Evolutionary conservation across 2,113 vertebrate genomes (phyloP), one percentile per base, ranked within the genome.

Genomic region (Pampusana beccarii): DNA sequence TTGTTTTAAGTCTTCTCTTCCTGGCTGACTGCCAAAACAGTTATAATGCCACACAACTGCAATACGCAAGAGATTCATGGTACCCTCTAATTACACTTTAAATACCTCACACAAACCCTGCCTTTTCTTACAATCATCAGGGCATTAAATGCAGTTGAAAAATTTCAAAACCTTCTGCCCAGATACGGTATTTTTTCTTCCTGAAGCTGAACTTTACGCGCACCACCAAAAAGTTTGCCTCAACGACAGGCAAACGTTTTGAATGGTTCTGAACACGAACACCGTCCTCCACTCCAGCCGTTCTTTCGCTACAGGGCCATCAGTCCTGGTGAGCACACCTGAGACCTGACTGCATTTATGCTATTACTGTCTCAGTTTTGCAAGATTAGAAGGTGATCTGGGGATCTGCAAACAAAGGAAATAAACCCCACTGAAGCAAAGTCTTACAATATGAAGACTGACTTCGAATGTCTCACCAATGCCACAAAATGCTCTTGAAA

Each of bases 11-110:
- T 33, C 54, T 42, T 60, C 75, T 84, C 62, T 82, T 86, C 51
- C 46, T 92, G 88, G 90, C 56, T 92, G 74, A 38, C 81, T 91
- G 88, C 88, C 94, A 90, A 56, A 88, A 62, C 33, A 78, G 90
- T 93, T 92, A 73, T n/a, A 93, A 93, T 23, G n/a, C 92, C 48
- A 61, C 10, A 95, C 86, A 93, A 84, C 0, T 90, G 79, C 84
- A 92, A 90, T 66, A 80, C 74, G 69, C 81, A 83, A 88, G 88
- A 82, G 87, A 86, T 42, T 78, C 72, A 60, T 6, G 67, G 75
- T 66, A 90, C 56, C 82, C 85, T 78, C 60, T 93, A 93, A 94
- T 78, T 93, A 96, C 48, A 60, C 92, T 38, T 92, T 36, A 88
- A 91, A 58, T 48, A 66, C 58, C 56, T 86, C 1, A 0, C 20